phyloP scores from a whole-genome alignment of 2,888 invertebrate genomes.

The Epirrhoe tristata region DNA sequence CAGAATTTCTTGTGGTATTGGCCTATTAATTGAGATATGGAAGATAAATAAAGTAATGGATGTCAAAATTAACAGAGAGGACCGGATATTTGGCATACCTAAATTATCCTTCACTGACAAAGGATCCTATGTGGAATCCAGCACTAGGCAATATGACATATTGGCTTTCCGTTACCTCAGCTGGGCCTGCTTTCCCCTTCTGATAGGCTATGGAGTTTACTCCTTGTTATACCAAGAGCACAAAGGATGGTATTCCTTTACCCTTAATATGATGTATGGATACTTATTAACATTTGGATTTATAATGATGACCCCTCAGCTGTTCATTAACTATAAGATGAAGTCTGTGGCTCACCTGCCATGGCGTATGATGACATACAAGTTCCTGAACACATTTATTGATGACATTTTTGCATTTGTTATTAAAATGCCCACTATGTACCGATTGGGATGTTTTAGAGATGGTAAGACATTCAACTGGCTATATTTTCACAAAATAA shows the following conservation, averaged over 20 bases:
- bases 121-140: slow-evolving; percentile 97
- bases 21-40: slow-evolving; percentile 98
- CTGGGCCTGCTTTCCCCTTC: slow-evolving; percentile 97
- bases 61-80: slow-evolving; percentile 91
- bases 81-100: slow-evolving; percentile 92
- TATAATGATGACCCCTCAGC: slow-evolving; percentile 99
- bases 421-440: slow-evolving; percentile 99
- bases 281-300: slow-evolving; percentile 99
- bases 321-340: slow-evolving; percentile 99
- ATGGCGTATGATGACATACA: slow-evolving; percentile 99
- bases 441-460: slow-evolving; percentile 98
- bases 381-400: slow-evolving; percentile 99
- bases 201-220: slow-evolving; percentile 97
- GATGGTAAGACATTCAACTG: slow-evolving; percentile 87
- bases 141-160: slow-evolving; percentile 97
- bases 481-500: slow-evolving; percentile 8
- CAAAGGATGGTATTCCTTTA: slow-evolving; percentile 99
- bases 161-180: slow-evolving; percentile 98
- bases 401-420: slow-evolving; percentile 99
- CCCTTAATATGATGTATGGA: slow-evolving; percentile 98
- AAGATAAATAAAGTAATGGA: slow-evolving; percentile 98
- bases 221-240: slow-evolving; percentile 98
- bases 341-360: slow-evolving; percentile 99
- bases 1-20: slow-evolving; percentile 96
- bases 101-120: slow-evolving; percentile 94